Evolutionary conservation across 2,113 vertebrate genomes (phyloP).

Genomic region (Eulemur rufifrons): DNA sequence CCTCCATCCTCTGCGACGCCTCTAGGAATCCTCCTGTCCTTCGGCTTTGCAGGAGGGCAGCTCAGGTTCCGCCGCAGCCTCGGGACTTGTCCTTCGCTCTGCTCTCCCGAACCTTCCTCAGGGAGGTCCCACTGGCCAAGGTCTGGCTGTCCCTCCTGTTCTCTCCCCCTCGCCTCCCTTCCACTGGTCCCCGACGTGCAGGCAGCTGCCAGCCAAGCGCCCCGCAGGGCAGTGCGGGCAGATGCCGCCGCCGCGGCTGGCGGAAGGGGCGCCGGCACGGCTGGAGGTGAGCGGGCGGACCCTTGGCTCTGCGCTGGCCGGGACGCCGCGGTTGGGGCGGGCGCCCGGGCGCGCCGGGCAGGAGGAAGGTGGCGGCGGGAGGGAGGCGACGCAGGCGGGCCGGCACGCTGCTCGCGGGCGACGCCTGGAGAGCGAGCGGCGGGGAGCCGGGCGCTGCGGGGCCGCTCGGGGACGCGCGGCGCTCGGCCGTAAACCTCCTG

Average conservation of each 20-base stretch:
- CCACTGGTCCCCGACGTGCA: neutral
- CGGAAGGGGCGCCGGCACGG: neutral
- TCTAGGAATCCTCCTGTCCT: neutral
- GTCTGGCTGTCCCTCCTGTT: neutral
- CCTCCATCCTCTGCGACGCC: neutral
- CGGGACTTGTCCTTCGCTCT: slow-evolving; percentile 33
- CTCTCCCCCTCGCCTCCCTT: neutral
- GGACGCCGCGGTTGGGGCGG: neutral
- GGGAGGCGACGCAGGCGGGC: neutral
- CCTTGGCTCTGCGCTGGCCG: neutral
- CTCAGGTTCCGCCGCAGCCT: slow-evolving; percentile 33
- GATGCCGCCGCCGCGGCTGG: slow-evolving; percentile 23
- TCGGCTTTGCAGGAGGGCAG: neutral
- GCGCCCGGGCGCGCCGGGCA: neutral
- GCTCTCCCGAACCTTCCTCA: slow-evolving; percentile 36
- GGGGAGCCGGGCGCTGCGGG: neutral
- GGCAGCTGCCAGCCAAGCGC: neutral
- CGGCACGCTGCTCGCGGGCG: neutral
- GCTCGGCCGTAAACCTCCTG: neutral
- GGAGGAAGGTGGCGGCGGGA: neutral
- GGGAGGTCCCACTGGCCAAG: slow-evolving; percentile 26
- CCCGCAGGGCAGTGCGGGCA: neutral
- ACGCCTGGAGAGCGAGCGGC: slow-evolving; percentile 3
- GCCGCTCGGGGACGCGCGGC: neutral
- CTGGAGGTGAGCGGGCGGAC: slow-evolving; percentile 58